Percentiles rank a stretch among this genome's conserved stretches.
Conservation (phyloP, 2,113 vertebrate genomes). For the Pteronura brasiliensis region DNA sequence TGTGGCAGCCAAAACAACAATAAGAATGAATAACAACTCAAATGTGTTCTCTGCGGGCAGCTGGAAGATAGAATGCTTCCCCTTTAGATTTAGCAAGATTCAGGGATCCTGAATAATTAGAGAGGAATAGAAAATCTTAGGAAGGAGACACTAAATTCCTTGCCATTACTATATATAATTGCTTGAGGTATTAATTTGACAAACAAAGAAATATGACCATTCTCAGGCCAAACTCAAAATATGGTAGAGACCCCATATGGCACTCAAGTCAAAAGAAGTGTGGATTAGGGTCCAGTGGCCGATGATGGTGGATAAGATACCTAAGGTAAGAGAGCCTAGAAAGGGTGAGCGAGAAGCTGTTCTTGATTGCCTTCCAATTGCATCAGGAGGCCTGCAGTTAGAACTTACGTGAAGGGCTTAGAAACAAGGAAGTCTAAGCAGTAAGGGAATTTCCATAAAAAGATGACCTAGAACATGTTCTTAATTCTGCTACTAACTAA, state of each 20-base stretch:
- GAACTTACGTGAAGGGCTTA: neutral
- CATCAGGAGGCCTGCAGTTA: neutral
- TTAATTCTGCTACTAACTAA: neutral
- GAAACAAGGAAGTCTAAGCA: neutral
- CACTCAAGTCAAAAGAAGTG: neutral
- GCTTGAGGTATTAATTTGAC: neutral
- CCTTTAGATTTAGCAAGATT: neutral
- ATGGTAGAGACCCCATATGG: neutral
- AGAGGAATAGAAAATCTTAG: neutral
- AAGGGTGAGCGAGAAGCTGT: neutral
- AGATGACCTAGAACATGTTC: neutral
- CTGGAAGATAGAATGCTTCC: neutral
- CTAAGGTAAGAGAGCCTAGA: neutral
- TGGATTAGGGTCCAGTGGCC: neutral
- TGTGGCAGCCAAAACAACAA: neutral
- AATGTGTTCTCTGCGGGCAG: neutral
- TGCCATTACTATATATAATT: neutral
- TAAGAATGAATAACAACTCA: neutral
- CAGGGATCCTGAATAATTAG: neutral
- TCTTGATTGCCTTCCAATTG: neutral
- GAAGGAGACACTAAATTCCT: neutral
- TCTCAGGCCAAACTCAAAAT: neutral
- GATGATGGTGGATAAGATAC: neutral
- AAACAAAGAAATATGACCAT: neutral
- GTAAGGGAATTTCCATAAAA: neutral